Base-by-base conservation (phyloP, 2,113 vertebrate species). In the Pygoscelis adeliae region DNA sequence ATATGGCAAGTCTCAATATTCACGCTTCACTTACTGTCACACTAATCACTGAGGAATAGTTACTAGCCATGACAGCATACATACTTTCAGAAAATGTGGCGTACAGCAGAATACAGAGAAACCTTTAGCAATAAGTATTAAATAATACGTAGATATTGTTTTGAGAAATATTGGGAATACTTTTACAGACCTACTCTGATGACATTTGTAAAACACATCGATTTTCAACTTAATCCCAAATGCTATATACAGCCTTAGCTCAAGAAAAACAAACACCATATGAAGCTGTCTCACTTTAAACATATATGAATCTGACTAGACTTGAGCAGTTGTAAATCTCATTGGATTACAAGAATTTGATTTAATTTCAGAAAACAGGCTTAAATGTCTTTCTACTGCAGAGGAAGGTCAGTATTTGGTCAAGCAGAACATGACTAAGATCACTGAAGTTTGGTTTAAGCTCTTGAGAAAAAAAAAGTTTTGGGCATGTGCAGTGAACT, bases 401-500 rank as follows among this genome's bases (percentile, higher is more conserved):
- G 89, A 96, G 91, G 71, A 85, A 93, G 94, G 96, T 98, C 94
- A 98, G 87, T 92, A 97, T 93, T 79, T 98, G 97, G 97, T 97
- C 96, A 98, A 97, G 92, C 86, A 96, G 95, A 98, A 96, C 81
- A 95, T 71, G 71, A 94, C 77, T 94, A 93, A 79, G 89, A 97
- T 96, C 80, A 86, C 86, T 93, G 83, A 96, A 72, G 91, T 34
- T 97, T 97, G 66, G 73, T 92, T 93, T 94, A 87, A 97, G 96
- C 74, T 93, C 91, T 78, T 86, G 50, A 95, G 89, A 32, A 85
- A 95, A 96, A 94, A 62, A 85, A 93, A 86, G 71, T 93, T 92
- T 86, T 44, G 87, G 87, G 83, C 83, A 79, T 97, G 94, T 91
- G 89, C 87, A 90, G 81, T 98, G 98, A 98, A 98, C 97, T 98